Evolutionary conservation across 1,140 invertebrate species (phyloP).

Genomic region (Heliconius himera): DNA sequence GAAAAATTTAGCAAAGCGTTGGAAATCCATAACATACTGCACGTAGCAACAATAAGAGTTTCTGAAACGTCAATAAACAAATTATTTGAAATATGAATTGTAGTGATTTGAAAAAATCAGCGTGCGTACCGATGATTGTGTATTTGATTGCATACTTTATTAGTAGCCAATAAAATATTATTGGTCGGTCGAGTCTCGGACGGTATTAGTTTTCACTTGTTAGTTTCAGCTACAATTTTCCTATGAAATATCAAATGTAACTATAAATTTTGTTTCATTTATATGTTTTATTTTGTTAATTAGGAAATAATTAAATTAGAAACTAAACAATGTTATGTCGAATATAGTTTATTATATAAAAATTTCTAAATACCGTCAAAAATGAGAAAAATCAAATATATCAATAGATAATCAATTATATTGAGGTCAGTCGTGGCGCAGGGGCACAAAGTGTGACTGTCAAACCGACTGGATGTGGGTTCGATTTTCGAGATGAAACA

Average conservation of each 20-base stretch:
- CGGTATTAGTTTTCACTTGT: conserved; percentile 29
- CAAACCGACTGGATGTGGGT: no score
- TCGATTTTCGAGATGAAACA: no score
- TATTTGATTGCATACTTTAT: conserved; percentile 28
- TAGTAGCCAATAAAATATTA: conserved; percentile 33
- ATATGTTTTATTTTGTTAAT: neutral
- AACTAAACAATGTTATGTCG: neutral
- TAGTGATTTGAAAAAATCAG: conserved; percentile 26
- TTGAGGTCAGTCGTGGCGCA: no score
- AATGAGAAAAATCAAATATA: neutral
- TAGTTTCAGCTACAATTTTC: conserved; percentile 26
- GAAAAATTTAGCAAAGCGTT: neutral
- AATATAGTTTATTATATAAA: neutral
- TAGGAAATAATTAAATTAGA: neutral
- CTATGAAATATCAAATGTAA: conserved; percentile 12
- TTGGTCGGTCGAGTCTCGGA: conserved; percentile 28
- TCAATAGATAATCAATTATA: neutral
- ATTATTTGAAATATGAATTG: conserved; percentile 2
- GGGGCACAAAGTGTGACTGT: no score
- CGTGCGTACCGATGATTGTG: neutral
- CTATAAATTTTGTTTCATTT: neutral
- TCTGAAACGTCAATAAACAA: conserved; percentile 3
- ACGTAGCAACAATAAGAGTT: conserved; percentile 10
- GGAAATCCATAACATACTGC: neutral
- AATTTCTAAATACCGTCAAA: neutral